Percentiles rank a stretch among this genome's conserved stretches.
These are phyloP conservation scores for Lutjanus campechanus DNA, from an alignment of 2,797 vertebrate genomes.

Conservation along the genomic window DNA sequence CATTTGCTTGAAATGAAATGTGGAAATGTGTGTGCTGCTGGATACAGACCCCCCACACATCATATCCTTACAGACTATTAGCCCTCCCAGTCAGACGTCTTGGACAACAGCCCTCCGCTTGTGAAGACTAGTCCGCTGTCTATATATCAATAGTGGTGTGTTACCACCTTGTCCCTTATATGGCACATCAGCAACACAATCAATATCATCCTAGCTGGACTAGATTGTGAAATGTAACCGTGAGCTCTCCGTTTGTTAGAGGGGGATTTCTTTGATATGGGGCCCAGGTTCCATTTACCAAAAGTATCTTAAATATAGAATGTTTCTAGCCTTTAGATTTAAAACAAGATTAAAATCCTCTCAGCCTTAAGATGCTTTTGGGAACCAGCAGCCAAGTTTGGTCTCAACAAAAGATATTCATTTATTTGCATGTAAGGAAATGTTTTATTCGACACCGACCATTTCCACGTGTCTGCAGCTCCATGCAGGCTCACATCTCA, in stretches of 20 bases:
- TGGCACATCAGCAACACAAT: constrained; percentile 5
- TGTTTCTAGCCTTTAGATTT: neutral
- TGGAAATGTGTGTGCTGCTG: constrained; percentile 17
- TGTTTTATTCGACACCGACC: neutral
- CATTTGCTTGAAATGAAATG: constrained; percentile 29
- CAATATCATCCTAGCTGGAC: neutral
- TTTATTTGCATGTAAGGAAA: no score
- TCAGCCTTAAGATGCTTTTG: neutral
- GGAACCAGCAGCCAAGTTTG: neutral
- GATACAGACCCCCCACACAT: constrained; percentile 30
- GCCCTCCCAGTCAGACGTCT: constrained; percentile 34
- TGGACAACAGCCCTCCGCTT: constrained; percentile 38
- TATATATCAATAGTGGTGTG: constrained; percentile 17
- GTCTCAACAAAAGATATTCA: neutral
- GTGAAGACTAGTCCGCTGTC: constrained; percentile 21
- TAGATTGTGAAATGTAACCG: neutral
- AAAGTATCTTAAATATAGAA: neutral
- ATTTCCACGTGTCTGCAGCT: no score
- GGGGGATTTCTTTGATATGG: neutral
- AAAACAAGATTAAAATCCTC: constrained; percentile 14
- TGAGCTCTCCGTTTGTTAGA: neutral
- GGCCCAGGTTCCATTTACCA: neutral
- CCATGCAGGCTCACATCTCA: no score
- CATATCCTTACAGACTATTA: constrained; percentile 35
- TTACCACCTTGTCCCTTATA: constrained; percentile 13